phyloP scores from a whole-genome alignment of 2,888 invertebrate genomes.

The Steinernema scapterisci region DNA sequence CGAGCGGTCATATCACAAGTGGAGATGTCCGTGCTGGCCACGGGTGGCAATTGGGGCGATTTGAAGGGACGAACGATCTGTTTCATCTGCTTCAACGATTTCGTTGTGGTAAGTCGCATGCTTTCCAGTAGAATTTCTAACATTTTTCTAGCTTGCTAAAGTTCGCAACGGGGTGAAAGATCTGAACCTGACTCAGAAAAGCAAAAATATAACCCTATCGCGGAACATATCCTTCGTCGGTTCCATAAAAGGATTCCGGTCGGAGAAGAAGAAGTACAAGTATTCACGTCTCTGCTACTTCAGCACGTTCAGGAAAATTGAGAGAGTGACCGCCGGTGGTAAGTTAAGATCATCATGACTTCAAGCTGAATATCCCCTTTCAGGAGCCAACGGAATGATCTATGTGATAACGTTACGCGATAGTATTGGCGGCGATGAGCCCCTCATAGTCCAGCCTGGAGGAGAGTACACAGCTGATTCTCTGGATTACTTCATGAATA shows the following conservation, averaged over 20 bases:
- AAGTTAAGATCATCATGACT: neutral
- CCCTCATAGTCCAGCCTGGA: conserved; percentile 29
- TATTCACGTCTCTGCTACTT: conserved; percentile 8
- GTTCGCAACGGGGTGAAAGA: neutral
- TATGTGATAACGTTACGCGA: conserved; percentile 31
- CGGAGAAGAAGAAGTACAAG: conserved; percentile 21
- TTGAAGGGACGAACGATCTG: conserved; percentile 85
- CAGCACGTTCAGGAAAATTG: conserved; percentile 28
- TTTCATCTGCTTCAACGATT: conserved; percentile 90
- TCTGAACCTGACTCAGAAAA: conserved; percentile 18
- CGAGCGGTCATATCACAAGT: conserved; percentile 39
- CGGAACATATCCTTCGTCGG: conserved; percentile 9
- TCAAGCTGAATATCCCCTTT: neutral
- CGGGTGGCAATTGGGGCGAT: conserved; percentile 66
- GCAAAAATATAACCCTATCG: conserved; percentile 1
- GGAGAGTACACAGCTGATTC: conserved; percentile 30
- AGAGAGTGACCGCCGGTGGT: conserved; percentile 26
- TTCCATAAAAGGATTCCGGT: neutral
- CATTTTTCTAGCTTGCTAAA: conserved; percentile 23
- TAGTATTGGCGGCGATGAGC: conserved; percentile 32
- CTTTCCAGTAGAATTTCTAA: too few relatives aligned
- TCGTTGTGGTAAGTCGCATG: conserved; percentile 87
- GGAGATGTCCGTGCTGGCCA: conserved; percentile 41
- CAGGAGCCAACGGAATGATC: conserved; percentile 1
- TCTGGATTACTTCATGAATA: conserved; percentile 20